Percentiles rank a stretch among this genome's conserved stretches.
Evolutionary conservation across 2,797 vertebrate species (phyloP).

Genomic region (Rhabdophis nuchalis): DNA sequence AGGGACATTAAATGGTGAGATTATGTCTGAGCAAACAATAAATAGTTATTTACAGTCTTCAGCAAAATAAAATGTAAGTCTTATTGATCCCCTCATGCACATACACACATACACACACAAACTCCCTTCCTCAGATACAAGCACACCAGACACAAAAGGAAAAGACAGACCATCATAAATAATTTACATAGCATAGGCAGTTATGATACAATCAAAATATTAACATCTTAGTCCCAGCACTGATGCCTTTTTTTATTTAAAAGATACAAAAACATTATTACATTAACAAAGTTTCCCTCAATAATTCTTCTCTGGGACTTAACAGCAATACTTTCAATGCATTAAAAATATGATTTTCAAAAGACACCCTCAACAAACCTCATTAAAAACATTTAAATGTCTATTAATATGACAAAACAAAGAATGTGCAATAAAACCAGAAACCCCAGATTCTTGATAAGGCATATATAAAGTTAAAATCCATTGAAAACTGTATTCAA

Average conservation of each 20-base stretch:
- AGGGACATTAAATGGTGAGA: conserved; percentile 72
- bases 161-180: conserved; percentile 84
- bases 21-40: conserved; percentile 91
- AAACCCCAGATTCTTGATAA: conserved; percentile 43
- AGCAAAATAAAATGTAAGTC: conserved; percentile 74
- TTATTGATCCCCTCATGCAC: conserved; percentile 49
- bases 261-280: conserved; percentile 42
- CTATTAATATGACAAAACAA: conserved; percentile 61
- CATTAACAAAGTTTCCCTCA: conserved; percentile 41
- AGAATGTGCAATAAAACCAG: conserved; percentile 69
- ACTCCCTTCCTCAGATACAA: background rate
- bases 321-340: conserved; percentile 61
- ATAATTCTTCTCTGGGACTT: conserved; percentile 39
- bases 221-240: conserved; percentile 82
- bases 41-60: conserved; percentile 97
- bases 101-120: conserved; percentile 13
- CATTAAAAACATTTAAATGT: conserved; percentile 29
- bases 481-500: conserved; percentile 33
- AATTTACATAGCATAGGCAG: conserved; percentile 91
- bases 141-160: conserved; percentile 45
- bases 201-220: conserved; percentile 95
- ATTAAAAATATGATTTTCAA: conserved; percentile 38
- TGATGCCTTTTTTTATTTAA: conserved; percentile 54
- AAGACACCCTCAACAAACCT: conserved; percentile 20
- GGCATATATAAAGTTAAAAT: conserved; percentile 10